A percentile compares a stretch with the other conserved stretches of the same genome.
phyloP scores from a whole-genome alignment of 2,888 invertebrate genomes.

The Ophion ellenae region DNA sequence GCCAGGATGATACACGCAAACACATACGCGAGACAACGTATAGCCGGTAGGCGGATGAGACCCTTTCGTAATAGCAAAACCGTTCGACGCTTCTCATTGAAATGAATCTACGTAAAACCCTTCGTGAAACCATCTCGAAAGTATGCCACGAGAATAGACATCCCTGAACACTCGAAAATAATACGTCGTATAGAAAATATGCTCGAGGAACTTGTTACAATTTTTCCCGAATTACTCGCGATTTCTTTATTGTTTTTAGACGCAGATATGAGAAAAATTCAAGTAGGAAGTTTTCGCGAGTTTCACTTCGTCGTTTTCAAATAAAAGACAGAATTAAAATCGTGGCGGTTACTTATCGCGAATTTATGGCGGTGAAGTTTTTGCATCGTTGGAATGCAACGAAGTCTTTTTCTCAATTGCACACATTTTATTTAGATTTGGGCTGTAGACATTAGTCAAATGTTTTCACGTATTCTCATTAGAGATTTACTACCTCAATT shows the following conservation, averaged over 20 bases:
- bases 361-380: too few species aligned
- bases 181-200: neutral
- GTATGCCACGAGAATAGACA: neutral
- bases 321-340: too few species aligned
- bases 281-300: too few species aligned
- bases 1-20: constrained; percentile 32
- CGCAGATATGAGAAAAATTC: too few species aligned
- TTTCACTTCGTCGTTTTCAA: too few species aligned
- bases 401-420: too few species aligned
- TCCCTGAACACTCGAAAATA: neutral
- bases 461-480: too few species aligned
- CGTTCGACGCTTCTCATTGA: constrained; percentile 4
- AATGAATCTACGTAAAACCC: neutral
- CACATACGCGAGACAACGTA: constrained; percentile 5
- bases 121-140: neutral
- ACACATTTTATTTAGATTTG: too few species aligned
- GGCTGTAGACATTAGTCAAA: too few species aligned
- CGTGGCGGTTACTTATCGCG: too few species aligned
- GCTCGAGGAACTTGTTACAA: neutral
- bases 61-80: constrained; percentile 9
- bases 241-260: neutral
- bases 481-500: too few species aligned
- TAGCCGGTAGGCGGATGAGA: neutral
- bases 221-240: neutral
- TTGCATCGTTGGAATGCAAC: too few species aligned